Evolutionary conservation across 1,140 invertebrate genomes (phyloP).

Genomic region (Drusus annulatus): DNA sequence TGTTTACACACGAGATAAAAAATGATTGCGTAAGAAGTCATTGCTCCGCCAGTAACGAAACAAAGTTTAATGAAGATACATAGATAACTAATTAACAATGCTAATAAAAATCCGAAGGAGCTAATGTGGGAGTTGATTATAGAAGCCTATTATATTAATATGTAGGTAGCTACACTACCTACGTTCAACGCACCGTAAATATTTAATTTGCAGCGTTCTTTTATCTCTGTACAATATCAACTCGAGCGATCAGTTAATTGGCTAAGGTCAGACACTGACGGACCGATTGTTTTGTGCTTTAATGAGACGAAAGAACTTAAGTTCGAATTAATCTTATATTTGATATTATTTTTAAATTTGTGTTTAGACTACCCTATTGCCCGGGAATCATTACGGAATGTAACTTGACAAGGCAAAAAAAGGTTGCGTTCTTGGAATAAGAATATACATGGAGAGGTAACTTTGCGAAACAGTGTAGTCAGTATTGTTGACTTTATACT

Average conservation of each 20-base stretch:
- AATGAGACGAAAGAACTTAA: no score
- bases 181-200: neutral
- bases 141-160: neutral
- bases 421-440: no score
- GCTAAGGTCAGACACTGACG: neutral
- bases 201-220: neutral
- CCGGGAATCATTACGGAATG: no score
- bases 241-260: neutral
- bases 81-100: constrained; percentile 21
- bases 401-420: no score
- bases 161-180: no score
- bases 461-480: no score
- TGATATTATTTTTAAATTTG: no score
- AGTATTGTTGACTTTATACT: no score
- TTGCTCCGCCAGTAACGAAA: neutral
- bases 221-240: neutral
- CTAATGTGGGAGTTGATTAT: constrained; percentile 2
- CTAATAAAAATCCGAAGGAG: neutral
- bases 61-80: constrained; percentile 31
- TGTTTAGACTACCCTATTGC: no score
- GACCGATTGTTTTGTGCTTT: no score
- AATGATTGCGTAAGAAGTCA: constrained; percentile 18
- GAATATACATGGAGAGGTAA: no score
- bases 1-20: constrained; percentile 24
- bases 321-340: no score